Conservation (phyloP, 1,140 invertebrate species). For the Drosophila parvula region DNA sequence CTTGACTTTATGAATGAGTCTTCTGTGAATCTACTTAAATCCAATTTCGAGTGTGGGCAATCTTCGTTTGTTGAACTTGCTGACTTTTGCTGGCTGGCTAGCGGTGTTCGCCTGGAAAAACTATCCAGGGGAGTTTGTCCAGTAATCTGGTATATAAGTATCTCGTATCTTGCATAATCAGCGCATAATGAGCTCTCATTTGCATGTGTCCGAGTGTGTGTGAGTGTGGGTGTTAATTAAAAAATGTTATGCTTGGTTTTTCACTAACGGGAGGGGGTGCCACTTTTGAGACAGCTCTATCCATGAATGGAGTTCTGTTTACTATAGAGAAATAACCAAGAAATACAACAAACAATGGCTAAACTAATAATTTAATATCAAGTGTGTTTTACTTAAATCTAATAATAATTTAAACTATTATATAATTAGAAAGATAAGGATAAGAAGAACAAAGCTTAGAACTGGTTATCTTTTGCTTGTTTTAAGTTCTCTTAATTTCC, state of each 20-base stretch:
- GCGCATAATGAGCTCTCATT: conserved; percentile 76
- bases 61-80: conserved; percentile 64
- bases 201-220: conserved; percentile 49
- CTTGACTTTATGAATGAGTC: conserved; percentile 78
- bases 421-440: too few relatives aligned
- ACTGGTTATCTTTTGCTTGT: background rate
- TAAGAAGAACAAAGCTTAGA: too few relatives aligned
- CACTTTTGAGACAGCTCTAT: background rate
- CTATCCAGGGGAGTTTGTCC: conserved; percentile 43
- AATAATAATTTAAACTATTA: too few relatives aligned
- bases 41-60: conserved; percentile 16
- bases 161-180: conserved; percentile 69
- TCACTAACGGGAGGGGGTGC: background rate
- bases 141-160: conserved; percentile 6
- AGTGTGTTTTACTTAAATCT: too few relatives aligned
- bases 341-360: background rate
- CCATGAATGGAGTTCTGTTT: conserved; percentile 6
- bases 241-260: conserved; percentile 50
- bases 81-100: conserved; percentile 16
- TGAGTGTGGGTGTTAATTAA: conserved; percentile 53
- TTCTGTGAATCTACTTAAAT: conserved; percentile 36
- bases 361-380: too few relatives aligned
- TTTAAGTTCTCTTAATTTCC: too few relatives aligned
- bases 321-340: background rate
- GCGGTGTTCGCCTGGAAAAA: conserved; percentile 47